Evolutionary conservation across 2,888 invertebrate species (phyloP).

Genomic region (Phengaris arion): DNA sequence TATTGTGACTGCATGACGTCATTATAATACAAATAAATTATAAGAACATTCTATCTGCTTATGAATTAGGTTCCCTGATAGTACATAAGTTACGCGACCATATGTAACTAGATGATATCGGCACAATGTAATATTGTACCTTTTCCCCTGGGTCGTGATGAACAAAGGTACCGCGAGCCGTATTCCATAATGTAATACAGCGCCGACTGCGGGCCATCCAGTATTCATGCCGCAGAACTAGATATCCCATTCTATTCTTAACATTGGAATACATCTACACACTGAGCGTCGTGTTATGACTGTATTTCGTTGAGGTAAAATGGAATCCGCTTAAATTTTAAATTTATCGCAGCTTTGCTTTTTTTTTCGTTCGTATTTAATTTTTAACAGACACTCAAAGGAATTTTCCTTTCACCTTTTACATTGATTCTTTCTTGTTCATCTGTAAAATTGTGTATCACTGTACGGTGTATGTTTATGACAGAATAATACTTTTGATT

Average conservation of each 20-base stretch:
- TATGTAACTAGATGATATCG: neutral
- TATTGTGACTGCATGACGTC: too few species aligned
- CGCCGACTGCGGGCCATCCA: constrained; percentile 4
- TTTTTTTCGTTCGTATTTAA: neutral
- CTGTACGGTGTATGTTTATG: too few species aligned
- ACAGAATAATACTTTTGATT: too few species aligned
- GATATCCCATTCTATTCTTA: constrained; percentile 25
- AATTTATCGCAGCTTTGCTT: neutral
- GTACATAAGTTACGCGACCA: neutral
- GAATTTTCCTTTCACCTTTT: neutral
- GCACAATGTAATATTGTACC: neutral
- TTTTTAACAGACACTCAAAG: neutral
- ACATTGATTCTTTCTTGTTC: too few species aligned
- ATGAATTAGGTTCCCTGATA: too few species aligned
- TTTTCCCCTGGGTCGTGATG: neutral
- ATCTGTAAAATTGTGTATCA: too few species aligned
- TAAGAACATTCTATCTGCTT: too few species aligned
- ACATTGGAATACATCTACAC: constrained; percentile 20
- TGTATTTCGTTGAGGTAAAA: constrained; percentile 5
- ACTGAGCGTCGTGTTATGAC: neutral
- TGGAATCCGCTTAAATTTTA: neutral
- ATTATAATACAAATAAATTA: too few species aligned
- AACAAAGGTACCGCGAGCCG: constrained; percentile 1
- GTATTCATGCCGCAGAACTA: constrained; percentile 27
- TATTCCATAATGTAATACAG: neutral